These are phyloP conservation scores for Melangyna quadrimaculata DNA, from an alignment of 2,888 invertebrate genomes.

Conservation along the genomic window DNA sequence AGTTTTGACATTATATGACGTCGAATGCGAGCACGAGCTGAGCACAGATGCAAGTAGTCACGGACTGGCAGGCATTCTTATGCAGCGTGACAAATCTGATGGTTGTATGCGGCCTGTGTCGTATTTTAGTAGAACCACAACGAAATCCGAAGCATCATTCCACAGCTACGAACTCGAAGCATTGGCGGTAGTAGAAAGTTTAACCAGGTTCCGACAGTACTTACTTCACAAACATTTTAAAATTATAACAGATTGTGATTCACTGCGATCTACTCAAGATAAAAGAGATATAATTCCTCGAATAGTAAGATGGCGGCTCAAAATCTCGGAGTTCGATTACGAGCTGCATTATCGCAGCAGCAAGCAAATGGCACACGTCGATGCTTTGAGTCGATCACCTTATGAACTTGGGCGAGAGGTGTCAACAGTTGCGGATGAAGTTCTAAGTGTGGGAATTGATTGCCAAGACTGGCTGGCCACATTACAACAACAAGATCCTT, in stretches of 20 bases:
- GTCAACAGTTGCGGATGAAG: background rate
- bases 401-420: no score
- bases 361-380: no score
- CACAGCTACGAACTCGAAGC: slow-evolving; percentile 52
- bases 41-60: slow-evolving; percentile 43
- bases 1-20: slow-evolving; percentile 33
- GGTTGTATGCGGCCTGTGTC: slow-evolving; percentile 10
- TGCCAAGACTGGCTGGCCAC: background rate
- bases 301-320: slow-evolving; percentile 72
- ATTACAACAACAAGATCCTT: background rate
- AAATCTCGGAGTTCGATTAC: no score
- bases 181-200: slow-evolving; percentile 44
- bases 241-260: slow-evolving; percentile 53
- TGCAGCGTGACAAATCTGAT: slow-evolving; percentile 16
- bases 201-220: slow-evolving; percentile 58
- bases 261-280: slow-evolving; percentile 30
- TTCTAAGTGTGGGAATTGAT: background rate
- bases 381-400: no score
- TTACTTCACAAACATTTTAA: slow-evolving; percentile 47
- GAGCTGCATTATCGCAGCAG: no score
- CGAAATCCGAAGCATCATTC: slow-evolving; percentile 25
- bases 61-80: slow-evolving; percentile 39
- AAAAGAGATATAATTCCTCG: no score
- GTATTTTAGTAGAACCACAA: slow-evolving; percentile 34
- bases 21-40: slow-evolving; percentile 25